phyloP scores from a whole-genome alignment of 2,113 vertebrate genomes.

The Oophaga pumilio region DNA sequence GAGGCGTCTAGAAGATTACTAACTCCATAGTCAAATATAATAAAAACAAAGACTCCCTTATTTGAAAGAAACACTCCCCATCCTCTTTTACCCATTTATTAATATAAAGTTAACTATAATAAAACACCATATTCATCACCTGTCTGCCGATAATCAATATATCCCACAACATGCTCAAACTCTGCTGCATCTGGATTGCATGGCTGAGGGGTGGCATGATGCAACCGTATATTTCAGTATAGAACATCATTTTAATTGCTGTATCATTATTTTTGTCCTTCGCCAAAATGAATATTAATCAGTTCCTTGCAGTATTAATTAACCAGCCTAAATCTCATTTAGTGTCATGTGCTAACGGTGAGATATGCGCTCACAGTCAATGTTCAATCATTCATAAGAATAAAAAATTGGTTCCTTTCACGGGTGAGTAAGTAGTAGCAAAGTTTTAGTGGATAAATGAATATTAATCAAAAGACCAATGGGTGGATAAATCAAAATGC shows the following conservation, averaged over 20 bases:
- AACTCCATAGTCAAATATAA: too few relatives aligned
- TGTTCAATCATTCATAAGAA: slow-evolving; percentile 46
- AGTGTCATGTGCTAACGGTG: slow-evolving; percentile 36
- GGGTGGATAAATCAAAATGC: slow-evolving; percentile 20
- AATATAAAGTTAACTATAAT: too few relatives aligned
- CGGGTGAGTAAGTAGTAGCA: slow-evolving; percentile 40
- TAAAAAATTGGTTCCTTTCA: slow-evolving; percentile 34
- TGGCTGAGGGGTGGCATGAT: too few relatives aligned
- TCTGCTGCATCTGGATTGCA: too few relatives aligned
- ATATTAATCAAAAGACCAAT: slow-evolving; percentile 38
- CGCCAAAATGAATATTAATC: slow-evolving; percentile 33
- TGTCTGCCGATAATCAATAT: too few relatives aligned
- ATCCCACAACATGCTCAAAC: too few relatives aligned
- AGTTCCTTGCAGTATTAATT: slow-evolving; percentile 37
- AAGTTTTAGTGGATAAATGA: slow-evolving; percentile 45
- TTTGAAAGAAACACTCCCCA: too few relatives aligned
- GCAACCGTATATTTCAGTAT: neutral
- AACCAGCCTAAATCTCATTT: slow-evolving; percentile 37
- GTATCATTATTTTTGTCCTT: slow-evolving; percentile 3
- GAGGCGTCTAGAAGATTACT: too few relatives aligned
- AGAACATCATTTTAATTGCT: slow-evolving; percentile 14
- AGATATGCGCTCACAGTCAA: slow-evolving; percentile 35
- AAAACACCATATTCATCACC: too few relatives aligned
- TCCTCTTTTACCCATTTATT: too few relatives aligned
- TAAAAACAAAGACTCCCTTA: too few relatives aligned